These are phyloP conservation scores for Cephus sareptanus DNA, from an alignment of 2,888 invertebrate species.

Conservation along the genomic window DNA sequence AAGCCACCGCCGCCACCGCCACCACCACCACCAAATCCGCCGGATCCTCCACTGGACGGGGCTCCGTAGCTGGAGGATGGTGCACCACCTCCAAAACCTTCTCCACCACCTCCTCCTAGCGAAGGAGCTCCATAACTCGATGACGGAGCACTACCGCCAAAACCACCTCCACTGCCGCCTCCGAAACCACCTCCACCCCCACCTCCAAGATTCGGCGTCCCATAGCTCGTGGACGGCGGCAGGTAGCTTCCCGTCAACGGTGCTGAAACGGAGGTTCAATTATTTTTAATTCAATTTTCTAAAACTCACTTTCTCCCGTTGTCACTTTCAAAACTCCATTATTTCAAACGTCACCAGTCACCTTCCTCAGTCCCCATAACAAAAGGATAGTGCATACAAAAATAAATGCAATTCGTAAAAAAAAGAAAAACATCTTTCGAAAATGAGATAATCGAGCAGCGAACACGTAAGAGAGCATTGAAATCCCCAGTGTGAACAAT, in stretches of 20 bases:
- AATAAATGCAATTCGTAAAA: background rate
- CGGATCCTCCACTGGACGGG: conserved; percentile 41
- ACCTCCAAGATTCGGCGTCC: conserved; percentile 56
- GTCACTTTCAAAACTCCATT: conserved; percentile 22
- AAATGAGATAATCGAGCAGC: too few species aligned
- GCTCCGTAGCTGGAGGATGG: conserved; percentile 50
- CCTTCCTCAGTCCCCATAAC: background rate
- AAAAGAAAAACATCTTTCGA: conserved; percentile 36
- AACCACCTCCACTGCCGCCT: conserved; percentile 37
- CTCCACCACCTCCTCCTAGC: conserved; percentile 40
- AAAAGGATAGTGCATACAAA: too few species aligned
- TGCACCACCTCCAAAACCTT: conserved; percentile 32
- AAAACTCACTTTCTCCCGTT: background rate
- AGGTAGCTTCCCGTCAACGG: conserved; percentile 71
- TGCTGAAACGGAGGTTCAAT: conserved; percentile 56
- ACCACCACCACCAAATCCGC: conserved; percentile 33
- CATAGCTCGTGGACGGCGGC: conserved; percentile 70
- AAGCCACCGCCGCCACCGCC: background rate
- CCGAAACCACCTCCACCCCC: conserved; percentile 44
- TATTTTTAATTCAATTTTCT: conserved; percentile 3
- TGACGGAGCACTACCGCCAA: conserved; percentile 51
- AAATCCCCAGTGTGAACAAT: too few species aligned
- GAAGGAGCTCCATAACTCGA: conserved; percentile 52
- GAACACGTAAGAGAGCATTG: too few species aligned
- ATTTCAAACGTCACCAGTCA: conserved; percentile 15